Base-by-base conservation (phyloP, 1,140 invertebrate species). In the Marisa cornuarietis region DNA sequence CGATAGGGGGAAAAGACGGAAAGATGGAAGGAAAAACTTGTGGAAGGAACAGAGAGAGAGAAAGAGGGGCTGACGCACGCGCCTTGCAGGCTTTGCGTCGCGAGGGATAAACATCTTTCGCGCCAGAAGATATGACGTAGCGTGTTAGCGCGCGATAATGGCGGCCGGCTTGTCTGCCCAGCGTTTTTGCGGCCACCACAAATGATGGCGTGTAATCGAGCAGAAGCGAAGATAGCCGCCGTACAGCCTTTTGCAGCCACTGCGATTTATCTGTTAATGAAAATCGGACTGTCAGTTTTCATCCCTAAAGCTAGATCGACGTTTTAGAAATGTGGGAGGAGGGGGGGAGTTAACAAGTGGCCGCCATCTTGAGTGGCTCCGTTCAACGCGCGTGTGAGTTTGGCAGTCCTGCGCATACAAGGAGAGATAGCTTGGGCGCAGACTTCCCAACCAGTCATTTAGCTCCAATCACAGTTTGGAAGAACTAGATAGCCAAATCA, bases 201-300 rank as follows among this genome's bases (percentile, higher is more conserved):
- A 77, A 77, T 77, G 63, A 77, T 77, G 65, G 76, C 20, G 76
- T 68, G 76, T 54, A 69, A 77, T 68, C 63, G 76, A 77, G 76
- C 63, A 69, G 65, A 69, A 77, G 76, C 26, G 76, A 20, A 52
- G 76, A 77, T 68, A 77, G 65, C 63, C 61, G 65, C 61, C 62
- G 74, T 76, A 66, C 65, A 66, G 74, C 74, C 74, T 76, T 76
- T 65, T 76, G 65, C 61, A 65, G 74, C 74, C 63, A 66, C 74
- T 14, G n/a, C 74, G 22, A 76, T 76, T 76, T 76, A 76, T 76
- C 74, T 76, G 62, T 76, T 76, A 76, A 76, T 76, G 74, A 76
- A 76, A 76, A 76, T 76, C 74, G 74, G 61, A 49, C 74, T 66
- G 74, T 76, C 74, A 76, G 74, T 76, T 76, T 66, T 76, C 74